Evolutionary conservation across 2,113 vertebrate genomes (phyloP), one percentile per base, ranked within the genome.

Genomic region (Dromiciops gliroides): DNA sequence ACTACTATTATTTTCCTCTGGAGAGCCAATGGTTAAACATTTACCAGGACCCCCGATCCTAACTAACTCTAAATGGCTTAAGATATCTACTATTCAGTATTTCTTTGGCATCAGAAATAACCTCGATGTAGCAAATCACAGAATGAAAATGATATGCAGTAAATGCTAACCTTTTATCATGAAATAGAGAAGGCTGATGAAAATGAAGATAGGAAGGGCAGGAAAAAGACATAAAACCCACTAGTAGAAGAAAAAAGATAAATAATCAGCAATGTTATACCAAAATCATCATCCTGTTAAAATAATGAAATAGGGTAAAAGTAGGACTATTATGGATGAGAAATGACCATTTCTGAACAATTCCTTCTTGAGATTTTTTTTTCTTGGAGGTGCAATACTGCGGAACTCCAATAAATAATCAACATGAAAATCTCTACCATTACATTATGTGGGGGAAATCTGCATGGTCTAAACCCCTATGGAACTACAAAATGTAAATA

Each of bases 251-350:
- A 49, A 8, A 48, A 50, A 93, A 89, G 26, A 95, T 89, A 91
- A 94, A 92, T 31, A 9, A 51, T 56, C 89, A 91, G 49, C 25
- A 49, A 89, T 8, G 31, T 31, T 8, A 95, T 88, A 47, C 3
- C 90, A 91, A 96, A 93, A 60, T 60, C 31, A 53, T 28, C 12
- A 23, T 44, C 19, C n/a, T 44, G 6, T 83, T 83, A 83, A 83
- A 44, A 83, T 44, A 44, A 83, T 83, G 67, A 83, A 44, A 83
- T 44, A 44, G n/a, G 67, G 44, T 83, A 44, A 83, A 83, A 83
- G 37, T 90, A 90, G 67, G 91, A 93, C 95, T 89, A 95, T 83
- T 25, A 60, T 23, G 19, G 90, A 60, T 44, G 92, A 28, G 48
- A 23, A 93, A 94, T 31, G n/a, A 47, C 0, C 44, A 83, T 83